phyloP scores from a whole-genome alignment of 2,888 invertebrate species.

The Cylindroiulus punctatus region DNA sequence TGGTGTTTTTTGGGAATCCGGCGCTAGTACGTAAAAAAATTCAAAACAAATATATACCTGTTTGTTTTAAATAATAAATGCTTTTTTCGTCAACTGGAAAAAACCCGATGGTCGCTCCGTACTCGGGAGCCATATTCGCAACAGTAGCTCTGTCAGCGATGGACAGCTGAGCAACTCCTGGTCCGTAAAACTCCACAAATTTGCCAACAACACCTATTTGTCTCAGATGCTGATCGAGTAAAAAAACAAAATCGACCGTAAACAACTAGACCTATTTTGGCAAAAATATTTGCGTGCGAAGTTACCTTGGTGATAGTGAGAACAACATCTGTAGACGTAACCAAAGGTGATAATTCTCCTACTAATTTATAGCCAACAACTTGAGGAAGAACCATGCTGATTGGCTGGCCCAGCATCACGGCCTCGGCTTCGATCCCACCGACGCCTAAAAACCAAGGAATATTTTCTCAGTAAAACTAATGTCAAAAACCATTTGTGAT shows the following conservation, averaged over 20 bases:
- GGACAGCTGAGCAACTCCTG: constrained; percentile 87
- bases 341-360: constrained; percentile 82
- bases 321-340: constrained; percentile 96
- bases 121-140: constrained; percentile 98
- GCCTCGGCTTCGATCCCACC: constrained; percentile 97
- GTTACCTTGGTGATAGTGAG: constrained; percentile 91
- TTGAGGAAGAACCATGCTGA: constrained; percentile 94
- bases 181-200: constrained; percentile 98
- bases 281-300: background rate
- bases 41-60: constrained; percentile 70
- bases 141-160: constrained; percentile 98
- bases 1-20: no score
- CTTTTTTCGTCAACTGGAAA: constrained; percentile 90
- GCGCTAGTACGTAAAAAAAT: background rate
- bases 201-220: constrained; percentile 96
- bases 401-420: constrained; percentile 97
- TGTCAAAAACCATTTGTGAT: no score
- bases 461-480: no score
- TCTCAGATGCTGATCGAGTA: constrained; percentile 77
- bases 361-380: constrained; percentile 93
- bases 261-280: background rate
- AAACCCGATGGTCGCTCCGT: constrained; percentile 95
- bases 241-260: background rate
- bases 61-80: constrained; percentile 84
- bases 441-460: constrained; percentile 63